Evolutionary conservation across 2,797 vertebrate genomes (phyloP).

Genomic region (Mastacembelus armatus): DNA sequence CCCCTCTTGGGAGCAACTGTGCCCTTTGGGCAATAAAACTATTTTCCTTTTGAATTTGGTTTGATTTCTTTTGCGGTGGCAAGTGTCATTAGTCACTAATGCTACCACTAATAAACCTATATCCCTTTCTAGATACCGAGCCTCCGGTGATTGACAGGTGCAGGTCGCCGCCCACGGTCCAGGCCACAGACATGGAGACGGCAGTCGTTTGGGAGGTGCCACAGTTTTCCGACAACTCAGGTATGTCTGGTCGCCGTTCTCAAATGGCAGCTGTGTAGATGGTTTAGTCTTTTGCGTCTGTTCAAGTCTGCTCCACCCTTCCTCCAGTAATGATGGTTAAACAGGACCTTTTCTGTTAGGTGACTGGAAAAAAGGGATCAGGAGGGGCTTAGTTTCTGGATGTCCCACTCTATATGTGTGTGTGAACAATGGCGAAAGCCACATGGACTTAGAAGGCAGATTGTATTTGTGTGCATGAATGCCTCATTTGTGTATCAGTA

Average conservation of each 20-base stretch:
- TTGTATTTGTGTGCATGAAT: slow-evolving; percentile 27
- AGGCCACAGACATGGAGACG: slow-evolving; percentile 83
- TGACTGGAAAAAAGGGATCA: slow-evolving; percentile 66
- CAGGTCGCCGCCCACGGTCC: slow-evolving; percentile 90
- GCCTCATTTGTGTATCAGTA: slow-evolving; percentile 36
- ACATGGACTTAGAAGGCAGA: slow-evolving; percentile 31
- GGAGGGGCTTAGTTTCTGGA: slow-evolving; percentile 8
- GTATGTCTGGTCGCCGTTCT: slow-evolving; percentile 78
- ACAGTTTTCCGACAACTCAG: slow-evolving; percentile 98
- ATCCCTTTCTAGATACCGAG: slow-evolving; percentile 86
- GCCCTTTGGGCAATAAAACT: background rate
- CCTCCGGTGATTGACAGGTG: slow-evolving; percentile 95
- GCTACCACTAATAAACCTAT: background rate
- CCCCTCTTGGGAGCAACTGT: background rate
- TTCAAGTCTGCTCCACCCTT: slow-evolving; percentile 56
- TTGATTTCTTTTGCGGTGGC: background rate
- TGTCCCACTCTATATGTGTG: slow-evolving; percentile 13
- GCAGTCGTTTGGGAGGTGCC: slow-evolving; percentile 91
- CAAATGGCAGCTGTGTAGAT: slow-evolving; percentile 37
- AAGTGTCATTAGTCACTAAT: background rate
- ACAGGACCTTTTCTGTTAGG: slow-evolving; percentile 69
- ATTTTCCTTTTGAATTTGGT: background rate
- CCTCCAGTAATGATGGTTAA: slow-evolving; percentile 60
- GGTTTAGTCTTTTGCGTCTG: slow-evolving; percentile 61
- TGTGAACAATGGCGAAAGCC: slow-evolving; percentile 30